A percentile compares a stretch with the other conserved stretches of the same genome.
Evolutionary conservation across 2,113 vertebrate genomes (phyloP).

Genomic region (Corvus cornix): DNA sequence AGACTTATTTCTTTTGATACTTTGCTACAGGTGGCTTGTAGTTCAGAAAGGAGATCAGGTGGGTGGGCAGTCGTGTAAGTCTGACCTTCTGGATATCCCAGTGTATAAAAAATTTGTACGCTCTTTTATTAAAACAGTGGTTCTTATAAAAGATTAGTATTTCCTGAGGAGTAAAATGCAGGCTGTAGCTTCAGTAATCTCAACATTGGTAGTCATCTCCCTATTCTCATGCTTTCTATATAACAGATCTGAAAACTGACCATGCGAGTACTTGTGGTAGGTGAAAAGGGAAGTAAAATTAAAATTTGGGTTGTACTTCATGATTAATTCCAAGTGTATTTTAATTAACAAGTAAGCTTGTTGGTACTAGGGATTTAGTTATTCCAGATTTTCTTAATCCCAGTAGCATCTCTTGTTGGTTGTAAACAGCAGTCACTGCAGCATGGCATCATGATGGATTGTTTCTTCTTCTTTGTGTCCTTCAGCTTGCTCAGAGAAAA

Average conservation of each 20-base stretch:
- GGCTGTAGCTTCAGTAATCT: background rate
- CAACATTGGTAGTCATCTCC: background rate
- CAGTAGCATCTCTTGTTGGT: background rate
- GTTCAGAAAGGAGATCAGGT: background rate
- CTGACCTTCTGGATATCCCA: background rate
- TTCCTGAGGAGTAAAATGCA: background rate
- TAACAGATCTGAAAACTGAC: background rate
- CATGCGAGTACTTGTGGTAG: background rate
- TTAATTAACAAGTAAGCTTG: background rate
- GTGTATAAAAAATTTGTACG: background rate
- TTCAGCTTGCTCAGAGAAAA: slow-evolving; percentile 96
- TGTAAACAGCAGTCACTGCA: background rate
- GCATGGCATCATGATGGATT: background rate
- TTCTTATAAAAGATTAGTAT: background rate
- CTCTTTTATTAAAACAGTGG: background rate
- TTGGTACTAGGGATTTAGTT: background rate
- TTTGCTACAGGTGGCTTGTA: background rate
- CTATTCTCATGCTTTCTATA: background rate
- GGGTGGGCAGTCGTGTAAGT: background rate
- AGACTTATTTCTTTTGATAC: background rate
- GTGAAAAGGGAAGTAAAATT: background rate
- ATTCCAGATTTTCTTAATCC: background rate
- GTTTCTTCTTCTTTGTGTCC: slow-evolving; percentile 34
- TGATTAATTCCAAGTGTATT: background rate
- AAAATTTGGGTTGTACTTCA: background rate